These are phyloP conservation scores for Coelogynopora nodosa DNA, from an alignment of 2,888 invertebrate genomes.

Conservation along the genomic window DNA sequence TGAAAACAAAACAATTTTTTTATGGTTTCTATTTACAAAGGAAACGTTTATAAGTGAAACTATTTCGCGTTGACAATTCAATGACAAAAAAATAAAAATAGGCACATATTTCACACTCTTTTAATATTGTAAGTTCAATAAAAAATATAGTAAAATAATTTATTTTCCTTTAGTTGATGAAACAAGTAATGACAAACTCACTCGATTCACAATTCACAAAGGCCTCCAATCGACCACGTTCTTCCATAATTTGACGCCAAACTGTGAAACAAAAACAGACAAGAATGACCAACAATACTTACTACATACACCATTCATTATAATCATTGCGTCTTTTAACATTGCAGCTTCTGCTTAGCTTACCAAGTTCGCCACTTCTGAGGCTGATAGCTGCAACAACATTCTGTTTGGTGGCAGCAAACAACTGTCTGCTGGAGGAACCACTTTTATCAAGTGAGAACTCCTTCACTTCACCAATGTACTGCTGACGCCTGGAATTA, in stretches of 20 bases:
- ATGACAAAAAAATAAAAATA: background rate
- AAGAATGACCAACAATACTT: no score
- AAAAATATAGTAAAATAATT: background rate
- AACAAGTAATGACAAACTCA: no score
- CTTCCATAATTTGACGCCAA: background rate
- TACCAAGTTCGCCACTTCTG: background rate
- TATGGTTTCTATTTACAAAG: no score
- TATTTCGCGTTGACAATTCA: no score
- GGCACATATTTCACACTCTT: background rate
- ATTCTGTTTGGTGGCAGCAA: background rate
- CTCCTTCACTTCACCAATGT: background rate
- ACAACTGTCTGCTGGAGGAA: background rate
- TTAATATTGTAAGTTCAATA: no score
- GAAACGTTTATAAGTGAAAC: no score
- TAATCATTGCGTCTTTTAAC: background rate
- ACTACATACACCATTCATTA: background rate
- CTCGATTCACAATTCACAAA: background rate
- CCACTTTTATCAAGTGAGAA: background rate
- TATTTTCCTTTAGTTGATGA: background rate
- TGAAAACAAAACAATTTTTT: no score
- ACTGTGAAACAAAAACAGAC: background rate
- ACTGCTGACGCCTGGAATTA: background rate
- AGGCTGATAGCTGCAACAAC: background rate
- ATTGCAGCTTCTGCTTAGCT: background rate
- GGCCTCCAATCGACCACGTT: background rate